These are phyloP conservation scores for Axea sp. DNA, from an alignment of 2,888 invertebrate species.

Conservation along the genomic window DNA sequence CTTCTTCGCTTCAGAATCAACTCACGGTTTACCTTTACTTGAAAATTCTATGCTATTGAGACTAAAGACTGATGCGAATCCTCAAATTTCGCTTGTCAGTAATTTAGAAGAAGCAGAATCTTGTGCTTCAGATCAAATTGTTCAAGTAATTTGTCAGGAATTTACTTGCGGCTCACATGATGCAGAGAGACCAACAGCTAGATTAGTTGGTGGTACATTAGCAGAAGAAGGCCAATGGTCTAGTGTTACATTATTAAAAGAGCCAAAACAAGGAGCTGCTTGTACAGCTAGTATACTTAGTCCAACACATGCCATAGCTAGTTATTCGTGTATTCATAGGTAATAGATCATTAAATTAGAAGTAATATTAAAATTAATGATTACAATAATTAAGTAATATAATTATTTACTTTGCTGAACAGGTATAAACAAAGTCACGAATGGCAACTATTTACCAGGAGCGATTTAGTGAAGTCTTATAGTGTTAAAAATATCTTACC, in stretches of 20 bases:
- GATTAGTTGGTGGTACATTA: slow-evolving; percentile 80
- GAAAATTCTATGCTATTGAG: slow-evolving; percentile 77
- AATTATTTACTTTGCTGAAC: slow-evolving; percentile 14
- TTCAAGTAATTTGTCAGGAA: slow-evolving; percentile 82
- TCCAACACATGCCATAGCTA: slow-evolving; percentile 77
- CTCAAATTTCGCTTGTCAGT: slow-evolving; percentile 75
- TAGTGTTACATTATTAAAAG: slow-evolving; percentile 80
- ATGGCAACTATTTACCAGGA: slow-evolving; percentile 75
- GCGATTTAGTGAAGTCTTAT: slow-evolving; percentile 71
- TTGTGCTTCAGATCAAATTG: slow-evolving; percentile 79
- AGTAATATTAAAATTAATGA: neutral
- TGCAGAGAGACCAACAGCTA: slow-evolving; percentile 76
- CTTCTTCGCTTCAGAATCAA: slow-evolving; percentile 79
- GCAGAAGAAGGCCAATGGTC: slow-evolving; percentile 82
- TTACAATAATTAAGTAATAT: neutral
- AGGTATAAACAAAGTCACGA: slow-evolving; percentile 73
- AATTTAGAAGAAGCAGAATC: slow-evolving; percentile 78
- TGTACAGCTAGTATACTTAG: slow-evolving; percentile 78
- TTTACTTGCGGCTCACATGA: slow-evolving; percentile 77
- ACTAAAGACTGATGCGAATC: slow-evolving; percentile 71
- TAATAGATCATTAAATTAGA: slow-evolving; percentile 57
- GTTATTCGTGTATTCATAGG: slow-evolving; percentile 78
- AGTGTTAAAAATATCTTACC: slow-evolving; percentile 80
- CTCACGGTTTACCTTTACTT: slow-evolving; percentile 79
- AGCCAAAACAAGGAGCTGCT: slow-evolving; percentile 73